phyloP scores from a whole-genome alignment of 1,140 invertebrate genomes.

The Drosophila bocqueti region DNA sequence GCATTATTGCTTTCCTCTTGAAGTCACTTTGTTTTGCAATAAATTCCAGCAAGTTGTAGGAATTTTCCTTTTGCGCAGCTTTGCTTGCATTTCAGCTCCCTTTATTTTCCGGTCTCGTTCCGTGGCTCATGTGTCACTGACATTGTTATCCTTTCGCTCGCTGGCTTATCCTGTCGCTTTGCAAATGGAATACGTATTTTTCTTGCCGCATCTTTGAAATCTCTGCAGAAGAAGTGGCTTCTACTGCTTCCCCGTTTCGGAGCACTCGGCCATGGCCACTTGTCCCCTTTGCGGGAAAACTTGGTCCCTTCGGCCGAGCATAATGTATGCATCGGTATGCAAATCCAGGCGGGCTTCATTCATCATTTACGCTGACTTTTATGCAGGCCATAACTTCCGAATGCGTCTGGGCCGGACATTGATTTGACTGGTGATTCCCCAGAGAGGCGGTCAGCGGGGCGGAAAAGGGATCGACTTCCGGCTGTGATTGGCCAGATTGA shows the following conservation, averaged over 20 bases:
- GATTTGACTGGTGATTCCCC: conserved; percentile 55
- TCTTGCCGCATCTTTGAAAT: conserved; percentile 39
- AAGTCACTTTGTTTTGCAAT: conserved; percentile 5
- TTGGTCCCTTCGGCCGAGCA: conserved; percentile 7
- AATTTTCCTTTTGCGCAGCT: conserved; percentile 2
- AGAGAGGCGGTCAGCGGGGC: background rate
- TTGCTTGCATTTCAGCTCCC: background rate
- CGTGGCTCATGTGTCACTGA: conserved; percentile 65
- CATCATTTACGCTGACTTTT: conserved; percentile 75
- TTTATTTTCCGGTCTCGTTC: conserved; percentile 23
- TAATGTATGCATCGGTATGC: conserved; percentile 55
- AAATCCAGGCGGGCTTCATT: conserved; percentile 69
- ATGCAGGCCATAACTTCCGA: conserved; percentile 63
- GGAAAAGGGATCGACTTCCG: conserved; percentile 13
- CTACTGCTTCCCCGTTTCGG: conserved; percentile 1
- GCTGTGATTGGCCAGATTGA: conserved; percentile 36
- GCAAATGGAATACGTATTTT: conserved; percentile 66
- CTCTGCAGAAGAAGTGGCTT: conserved; percentile 40
- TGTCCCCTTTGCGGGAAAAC: conserved; percentile 1
- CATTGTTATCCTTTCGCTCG: conserved; percentile 78
- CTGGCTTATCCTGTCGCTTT: conserved; percentile 68
- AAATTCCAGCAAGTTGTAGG: conserved; percentile 1
- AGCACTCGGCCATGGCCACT: conserved; percentile 8
- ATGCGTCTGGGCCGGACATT: conserved; percentile 58
- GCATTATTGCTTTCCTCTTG: conserved; percentile 1